phyloP scores from a whole-genome alignment of 2,797 vertebrate genomes.

The Heteromormyrus szaboi region DNA sequence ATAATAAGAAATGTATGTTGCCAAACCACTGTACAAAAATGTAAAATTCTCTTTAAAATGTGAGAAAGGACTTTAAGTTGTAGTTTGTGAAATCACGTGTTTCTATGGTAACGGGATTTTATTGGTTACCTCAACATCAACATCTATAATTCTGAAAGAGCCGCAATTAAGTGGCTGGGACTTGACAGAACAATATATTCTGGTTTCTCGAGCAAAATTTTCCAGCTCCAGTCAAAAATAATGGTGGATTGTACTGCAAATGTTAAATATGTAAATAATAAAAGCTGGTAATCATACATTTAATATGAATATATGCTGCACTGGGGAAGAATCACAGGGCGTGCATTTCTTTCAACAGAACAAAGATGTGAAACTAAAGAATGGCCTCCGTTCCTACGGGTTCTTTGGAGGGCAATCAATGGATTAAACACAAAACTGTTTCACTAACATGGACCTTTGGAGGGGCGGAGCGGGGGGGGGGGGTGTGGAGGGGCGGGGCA shows the following conservation, averaged over 20 bases:
- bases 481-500: neutral
- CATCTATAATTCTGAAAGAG: neutral
- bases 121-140: conserved; percentile 6
- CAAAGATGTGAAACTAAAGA: neutral
- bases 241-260: neutral
- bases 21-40: neutral
- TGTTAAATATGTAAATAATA: neutral
- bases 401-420: neutral
- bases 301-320: neutral
- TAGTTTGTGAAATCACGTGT: conserved; percentile 6
- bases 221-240: neutral
- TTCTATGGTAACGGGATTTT: neutral
- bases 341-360: neutral
- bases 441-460: neutral
- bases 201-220: neutral
- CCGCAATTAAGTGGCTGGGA: neutral
- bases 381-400: neutral
- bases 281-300: neutral
- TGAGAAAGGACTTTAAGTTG: neutral
- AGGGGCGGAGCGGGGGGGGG: neutral
- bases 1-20: neutral
- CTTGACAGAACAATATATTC: conserved; percentile 2
- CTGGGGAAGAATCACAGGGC: neutral
- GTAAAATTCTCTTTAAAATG: neutral
- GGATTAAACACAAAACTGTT: neutral